Base-by-base conservation (phyloP, 2,888 invertebrate species). In the Eupithecia exiguata region DNA sequence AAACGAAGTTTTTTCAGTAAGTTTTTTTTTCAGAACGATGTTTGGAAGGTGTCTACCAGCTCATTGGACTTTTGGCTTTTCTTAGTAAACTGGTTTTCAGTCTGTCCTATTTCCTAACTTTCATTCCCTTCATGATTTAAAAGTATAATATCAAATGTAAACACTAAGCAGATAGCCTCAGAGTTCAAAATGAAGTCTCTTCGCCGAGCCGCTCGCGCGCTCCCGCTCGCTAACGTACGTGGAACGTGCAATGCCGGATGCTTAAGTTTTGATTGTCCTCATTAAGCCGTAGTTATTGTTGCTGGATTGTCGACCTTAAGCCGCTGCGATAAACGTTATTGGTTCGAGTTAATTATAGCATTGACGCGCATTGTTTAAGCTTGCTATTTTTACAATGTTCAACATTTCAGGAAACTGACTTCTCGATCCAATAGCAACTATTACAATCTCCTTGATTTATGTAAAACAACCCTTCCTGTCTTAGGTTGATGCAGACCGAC, bases 201-300 rank as follows among this genome's bases (percentile, higher is more conserved):
- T 25, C 21, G 21, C 53, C 5, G 58, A 58, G 14, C 12, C 58
- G 25, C 14, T 21, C 25, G 4, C 25, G 58, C 58, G 25, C 14
- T 21, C 25, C 10, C 25, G 58, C 58, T 58, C 58, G 14, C 12
- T 25, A 1, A 12, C 58, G 58, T 21, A 53, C 53, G 53, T 25
- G 53, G 70, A 53, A 49, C 69, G 62, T 82, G 78, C 80, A 81
- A 82, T 82, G 82, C 80, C 81, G 77, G 80, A 81, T 79, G 78
- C 81, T 84, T 80, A 83, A 86, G 84, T 87, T 87, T 86, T 87
- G 86, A 88, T 84, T 87, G 83, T 82, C 72, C 86, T 85, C 85
- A 88, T 88, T 88, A 87, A 83, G 78, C 79, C 74, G 80, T 78
- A 81, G 77, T 73, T 80, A 78, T 81, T 79, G 81, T 79, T 78